Conservation (phyloP, 2,113 vertebrate genomes). For the Caranx ignobilis region DNA sequence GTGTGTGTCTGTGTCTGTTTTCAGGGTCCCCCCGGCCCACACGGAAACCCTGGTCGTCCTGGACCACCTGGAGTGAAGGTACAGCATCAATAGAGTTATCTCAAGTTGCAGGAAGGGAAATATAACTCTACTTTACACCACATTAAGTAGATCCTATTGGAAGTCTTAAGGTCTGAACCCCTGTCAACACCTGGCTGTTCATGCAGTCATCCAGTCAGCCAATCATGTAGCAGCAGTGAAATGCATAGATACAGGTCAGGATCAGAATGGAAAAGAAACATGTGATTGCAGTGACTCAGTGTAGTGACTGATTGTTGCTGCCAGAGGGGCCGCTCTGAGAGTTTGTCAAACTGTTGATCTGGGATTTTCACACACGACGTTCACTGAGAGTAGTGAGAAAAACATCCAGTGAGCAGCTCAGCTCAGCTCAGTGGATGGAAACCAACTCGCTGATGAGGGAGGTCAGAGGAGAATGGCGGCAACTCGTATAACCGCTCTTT, state of each 20-base stretch:
- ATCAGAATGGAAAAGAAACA: background rate
- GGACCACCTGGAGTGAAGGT: conserved; percentile 92
- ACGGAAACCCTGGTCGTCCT: conserved; percentile 92
- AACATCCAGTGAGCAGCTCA: background rate
- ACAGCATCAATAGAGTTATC: conserved; percentile 28
- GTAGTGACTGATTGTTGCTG: no score
- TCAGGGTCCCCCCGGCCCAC: conserved; percentile 92
- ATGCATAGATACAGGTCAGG: no score
- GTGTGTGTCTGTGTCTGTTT: conserved; percentile 69
- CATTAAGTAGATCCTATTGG: background rate
- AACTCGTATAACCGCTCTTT: background rate
- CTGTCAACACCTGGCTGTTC: no score
- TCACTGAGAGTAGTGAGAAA: background rate
- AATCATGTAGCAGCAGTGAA: no score
- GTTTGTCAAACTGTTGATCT: no score
- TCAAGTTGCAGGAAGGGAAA: conserved; percentile 18
- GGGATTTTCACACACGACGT: background rate
- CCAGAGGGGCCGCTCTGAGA: no score
- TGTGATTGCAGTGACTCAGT: no score
- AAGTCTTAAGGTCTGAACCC: background rate
- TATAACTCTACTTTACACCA: no score
- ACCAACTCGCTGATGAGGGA: background rate
- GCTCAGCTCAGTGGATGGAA: background rate
- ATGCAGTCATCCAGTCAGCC: no score
- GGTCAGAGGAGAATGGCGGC: background rate